A percentile compares a stretch with the other conserved stretches of the same genome.
phyloP scores from a whole-genome alignment of 2,113 vertebrate species.

The Megaceryle maxima region DNA sequence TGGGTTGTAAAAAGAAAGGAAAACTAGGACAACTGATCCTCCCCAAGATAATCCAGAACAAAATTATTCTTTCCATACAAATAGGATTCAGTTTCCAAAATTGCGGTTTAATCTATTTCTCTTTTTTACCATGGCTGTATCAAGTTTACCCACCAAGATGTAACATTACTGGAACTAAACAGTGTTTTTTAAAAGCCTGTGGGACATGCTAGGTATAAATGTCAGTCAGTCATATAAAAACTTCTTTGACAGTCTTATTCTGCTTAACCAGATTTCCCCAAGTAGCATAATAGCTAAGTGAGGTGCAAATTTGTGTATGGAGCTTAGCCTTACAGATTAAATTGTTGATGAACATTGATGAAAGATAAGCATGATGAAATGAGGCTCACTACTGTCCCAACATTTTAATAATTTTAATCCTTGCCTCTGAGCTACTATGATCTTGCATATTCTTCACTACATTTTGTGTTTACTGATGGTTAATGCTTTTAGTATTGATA shows the following conservation, averaged over 20 bases:
- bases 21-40: not conserved
- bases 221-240: slow-evolving; percentile 19
- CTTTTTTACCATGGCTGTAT: not conserved
- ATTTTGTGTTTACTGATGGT: not conserved
- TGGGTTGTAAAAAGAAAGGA: not conserved
- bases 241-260: not conserved
- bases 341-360: slow-evolving; percentile 14
- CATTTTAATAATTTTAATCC: slow-evolving; percentile 22
- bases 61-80: slow-evolving; percentile 18
- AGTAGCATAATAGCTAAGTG: not conserved
- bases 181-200: not conserved
- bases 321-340: not conserved
- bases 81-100: not conserved
- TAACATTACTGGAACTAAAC: not conserved
- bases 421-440: not conserved
- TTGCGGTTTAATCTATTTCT: not conserved
- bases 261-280: not conserved
- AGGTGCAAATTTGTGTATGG: slow-evolving; percentile 12
- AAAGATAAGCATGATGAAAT: slow-evolving; percentile 8
- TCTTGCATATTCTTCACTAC: not conserved
- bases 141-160: not conserved
- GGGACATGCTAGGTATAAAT: not conserved
- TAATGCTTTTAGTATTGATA: not conserved
- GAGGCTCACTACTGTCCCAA: not conserved
- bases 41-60: not conserved